These are phyloP conservation scores for Coracopsis vasa DNA, from an alignment of 2,113 vertebrate species.

Conservation along the genomic window DNA sequence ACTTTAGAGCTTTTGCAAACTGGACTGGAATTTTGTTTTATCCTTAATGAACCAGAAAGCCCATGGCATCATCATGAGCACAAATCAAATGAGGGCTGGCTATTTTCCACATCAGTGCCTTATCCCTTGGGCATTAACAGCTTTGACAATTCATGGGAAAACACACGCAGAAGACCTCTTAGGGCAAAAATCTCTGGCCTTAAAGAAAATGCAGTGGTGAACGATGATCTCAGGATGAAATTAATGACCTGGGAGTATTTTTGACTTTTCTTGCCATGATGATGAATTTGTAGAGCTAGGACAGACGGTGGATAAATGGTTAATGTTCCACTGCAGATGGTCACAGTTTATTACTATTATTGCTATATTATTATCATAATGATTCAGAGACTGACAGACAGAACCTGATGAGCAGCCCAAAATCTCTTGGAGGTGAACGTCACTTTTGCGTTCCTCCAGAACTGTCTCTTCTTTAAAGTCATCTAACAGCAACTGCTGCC, in stretches of 20 bases:
- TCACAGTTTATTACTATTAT: conserved; percentile 56
- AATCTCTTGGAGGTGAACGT: background rate
- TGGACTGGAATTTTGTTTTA: background rate
- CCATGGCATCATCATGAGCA: background rate
- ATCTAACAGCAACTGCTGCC: background rate
- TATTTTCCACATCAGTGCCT: conserved; percentile 7
- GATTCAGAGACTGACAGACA: conserved; percentile 33
- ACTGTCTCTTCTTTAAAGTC: background rate
- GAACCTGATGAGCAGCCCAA: background rate
- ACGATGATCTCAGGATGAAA: conserved; percentile 17
- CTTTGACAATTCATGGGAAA: conserved; percentile 23
- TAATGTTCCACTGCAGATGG: conserved; percentile 43
- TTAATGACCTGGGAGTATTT: conserved; percentile 34
- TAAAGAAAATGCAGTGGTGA: background rate
- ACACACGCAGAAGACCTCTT: background rate
- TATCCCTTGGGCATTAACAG: background rate
- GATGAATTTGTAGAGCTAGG: conserved; percentile 50
- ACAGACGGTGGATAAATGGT: conserved; percentile 39
- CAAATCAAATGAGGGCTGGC: background rate
- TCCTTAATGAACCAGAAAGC: background rate
- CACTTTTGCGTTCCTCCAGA: background rate
- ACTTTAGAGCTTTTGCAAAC: background rate
- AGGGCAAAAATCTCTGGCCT: background rate
- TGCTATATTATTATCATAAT: conserved; percentile 37
- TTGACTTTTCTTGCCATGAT: conserved; percentile 12